phyloP scores from a whole-genome alignment of 2,888 invertebrate genomes.

The Timandra comae region DNA sequence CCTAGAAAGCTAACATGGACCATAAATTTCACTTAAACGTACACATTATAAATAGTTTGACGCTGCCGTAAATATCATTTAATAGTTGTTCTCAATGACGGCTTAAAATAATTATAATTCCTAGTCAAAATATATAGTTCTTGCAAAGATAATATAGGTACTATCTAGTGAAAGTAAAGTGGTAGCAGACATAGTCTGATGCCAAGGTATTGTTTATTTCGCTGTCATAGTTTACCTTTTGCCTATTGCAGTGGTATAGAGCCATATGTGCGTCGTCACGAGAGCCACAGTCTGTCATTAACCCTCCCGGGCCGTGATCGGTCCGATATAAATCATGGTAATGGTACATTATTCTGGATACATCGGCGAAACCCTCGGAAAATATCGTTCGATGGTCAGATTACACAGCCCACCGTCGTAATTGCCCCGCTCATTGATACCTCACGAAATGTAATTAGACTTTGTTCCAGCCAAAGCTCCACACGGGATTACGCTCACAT shows the following conservation, averaged over 20 bases:
- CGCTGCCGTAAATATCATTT: no score
- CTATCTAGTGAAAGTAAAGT: no score
- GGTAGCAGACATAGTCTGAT: no score
- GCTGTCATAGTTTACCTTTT: no score
- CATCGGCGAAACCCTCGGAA: conserved; percentile 65
- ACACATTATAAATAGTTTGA: no score
- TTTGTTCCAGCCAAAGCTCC: conserved; percentile 58
- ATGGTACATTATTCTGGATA: conserved; percentile 71
- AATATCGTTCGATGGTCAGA: conserved; percentile 57
- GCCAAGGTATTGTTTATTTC: no score
- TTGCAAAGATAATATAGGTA: no score
- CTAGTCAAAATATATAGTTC: no score
- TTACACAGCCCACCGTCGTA: conserved; percentile 63
- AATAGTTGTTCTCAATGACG: no score
- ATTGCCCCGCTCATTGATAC: conserved; percentile 71
- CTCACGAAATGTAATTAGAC: conserved; percentile 70
- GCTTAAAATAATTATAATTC: no score
- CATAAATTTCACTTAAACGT: no score
- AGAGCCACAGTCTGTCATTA: conserved; percentile 59
- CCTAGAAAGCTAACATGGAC: no score
- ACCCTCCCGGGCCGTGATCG: conserved; percentile 57
- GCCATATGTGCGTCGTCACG: conserved; percentile 54
- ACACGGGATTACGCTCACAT: conserved; percentile 45
- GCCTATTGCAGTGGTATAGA: conserved; percentile 4
- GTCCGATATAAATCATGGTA: conserved; percentile 71